These are phyloP conservation scores for Liasis olivaceus DNA, from an alignment of 2,797 vertebrate species.

Conservation along the genomic window DNA sequence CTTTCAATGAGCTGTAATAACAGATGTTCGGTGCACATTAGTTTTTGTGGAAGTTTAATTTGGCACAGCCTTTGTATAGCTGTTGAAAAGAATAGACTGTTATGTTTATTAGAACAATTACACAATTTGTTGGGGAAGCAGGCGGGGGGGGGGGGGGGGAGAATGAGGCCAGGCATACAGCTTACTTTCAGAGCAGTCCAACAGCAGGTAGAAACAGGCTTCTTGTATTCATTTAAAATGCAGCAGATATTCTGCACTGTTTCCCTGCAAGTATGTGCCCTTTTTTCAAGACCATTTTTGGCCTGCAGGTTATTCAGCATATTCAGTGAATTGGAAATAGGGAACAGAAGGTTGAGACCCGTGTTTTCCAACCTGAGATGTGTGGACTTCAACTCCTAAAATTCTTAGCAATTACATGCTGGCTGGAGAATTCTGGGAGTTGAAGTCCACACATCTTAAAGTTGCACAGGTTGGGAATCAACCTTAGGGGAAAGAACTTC, in stretches of 20 bases:
- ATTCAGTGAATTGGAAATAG: no score
- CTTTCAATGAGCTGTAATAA: neutral
- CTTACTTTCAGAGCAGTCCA: slow-evolving; percentile 16
- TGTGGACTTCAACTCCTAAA: no score
- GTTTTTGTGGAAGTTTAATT: slow-evolving; percentile 28
- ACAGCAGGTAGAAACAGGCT: neutral
- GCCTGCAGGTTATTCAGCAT: neutral
- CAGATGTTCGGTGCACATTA: neutral
- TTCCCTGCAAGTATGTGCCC: neutral
- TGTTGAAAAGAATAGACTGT: neutral
- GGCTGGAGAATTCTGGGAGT: no score
- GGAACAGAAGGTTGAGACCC: neutral
- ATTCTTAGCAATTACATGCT: no score
- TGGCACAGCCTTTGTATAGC: neutral
- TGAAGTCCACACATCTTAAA: no score
- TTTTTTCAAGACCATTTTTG: neutral
- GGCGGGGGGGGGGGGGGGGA: no score
- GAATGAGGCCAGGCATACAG: slow-evolving; percentile 4
- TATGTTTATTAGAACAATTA: slow-evolving; percentile 8
- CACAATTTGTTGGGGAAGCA: neutral
- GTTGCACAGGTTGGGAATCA: no score
- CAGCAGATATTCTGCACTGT: neutral
- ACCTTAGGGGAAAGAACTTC: neutral
- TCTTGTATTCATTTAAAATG: neutral
- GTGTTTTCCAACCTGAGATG: no score